Evolutionary conservation across 2,113 vertebrate species (phyloP).

Genomic region (Diglossa brunneiventris): DNA sequence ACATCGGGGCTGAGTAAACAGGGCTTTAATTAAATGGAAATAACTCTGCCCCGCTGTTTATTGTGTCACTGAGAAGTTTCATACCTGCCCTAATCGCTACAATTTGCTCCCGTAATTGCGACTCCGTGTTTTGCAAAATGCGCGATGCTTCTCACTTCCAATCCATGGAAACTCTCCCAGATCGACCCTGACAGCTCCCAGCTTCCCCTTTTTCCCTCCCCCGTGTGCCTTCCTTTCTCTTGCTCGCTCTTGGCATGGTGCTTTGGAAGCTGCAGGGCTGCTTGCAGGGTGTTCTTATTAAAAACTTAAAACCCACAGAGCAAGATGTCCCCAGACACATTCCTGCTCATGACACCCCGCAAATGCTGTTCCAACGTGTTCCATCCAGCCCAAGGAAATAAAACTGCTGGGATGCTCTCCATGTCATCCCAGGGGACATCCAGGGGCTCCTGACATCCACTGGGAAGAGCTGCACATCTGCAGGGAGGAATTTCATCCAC

Average conservation of each 20-base stretch:
- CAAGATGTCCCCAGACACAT: slow-evolving; percentile 17
- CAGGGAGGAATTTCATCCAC: not conserved
- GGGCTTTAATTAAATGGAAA: not conserved
- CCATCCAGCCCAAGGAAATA: slow-evolving; percentile 1
- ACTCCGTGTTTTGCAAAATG: slow-evolving; percentile 13
- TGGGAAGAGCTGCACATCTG: not conserved
- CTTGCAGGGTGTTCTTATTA: slow-evolving; percentile 22
- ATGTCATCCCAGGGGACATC: not conserved
- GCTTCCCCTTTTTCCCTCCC: not conserved
- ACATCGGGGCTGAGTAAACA: not conserved
- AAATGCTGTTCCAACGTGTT: not conserved
- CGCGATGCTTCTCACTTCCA: slow-evolving; percentile 13
- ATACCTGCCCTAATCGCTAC: not conserved
- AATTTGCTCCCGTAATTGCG: slow-evolving; percentile 38
- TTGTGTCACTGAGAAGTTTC: not conserved
- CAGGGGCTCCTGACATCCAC: not conserved
- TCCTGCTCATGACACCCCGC: slow-evolving; percentile 30
- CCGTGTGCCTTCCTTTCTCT: slow-evolving; percentile 22
- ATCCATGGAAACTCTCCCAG: not conserved
- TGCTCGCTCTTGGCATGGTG: slow-evolving; percentile 29
- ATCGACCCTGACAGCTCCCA: slow-evolving; percentile 45
- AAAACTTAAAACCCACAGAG: not conserved
- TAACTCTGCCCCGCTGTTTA: not conserved
- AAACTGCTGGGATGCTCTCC: slow-evolving; percentile 10
- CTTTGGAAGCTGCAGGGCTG: slow-evolving; percentile 40